Percentiles rank a stretch among this genome's conserved stretches.
These are phyloP conservation scores for Trichonephila clavata DNA, from an alignment of 1,140 invertebrate genomes.

Conservation along the genomic window DNA sequence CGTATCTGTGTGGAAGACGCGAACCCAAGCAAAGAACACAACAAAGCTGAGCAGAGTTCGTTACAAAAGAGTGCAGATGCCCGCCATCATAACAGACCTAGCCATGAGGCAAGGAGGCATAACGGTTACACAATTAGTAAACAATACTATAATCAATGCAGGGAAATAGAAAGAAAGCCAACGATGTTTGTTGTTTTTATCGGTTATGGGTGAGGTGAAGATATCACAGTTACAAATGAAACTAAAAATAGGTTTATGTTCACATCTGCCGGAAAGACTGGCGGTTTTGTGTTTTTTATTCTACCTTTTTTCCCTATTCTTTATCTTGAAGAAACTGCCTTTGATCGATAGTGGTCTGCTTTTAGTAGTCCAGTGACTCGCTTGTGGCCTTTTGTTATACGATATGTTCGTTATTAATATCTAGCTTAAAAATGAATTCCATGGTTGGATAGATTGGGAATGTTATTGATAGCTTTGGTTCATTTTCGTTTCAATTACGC, in stretches of 20 bases:
- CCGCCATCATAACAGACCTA: not conserved
- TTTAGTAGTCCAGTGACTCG: not conserved
- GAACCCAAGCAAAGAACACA: not conserved
- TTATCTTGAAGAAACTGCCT: not conserved
- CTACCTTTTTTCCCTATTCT: not conserved
- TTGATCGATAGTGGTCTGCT: not conserved
- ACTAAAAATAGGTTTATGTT: conserved; percentile 45
- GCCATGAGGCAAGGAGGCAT: not conserved
- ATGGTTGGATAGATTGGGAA: not conserved
- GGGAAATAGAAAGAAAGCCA: not conserved
- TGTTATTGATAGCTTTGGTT: not conserved
- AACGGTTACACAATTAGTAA: conserved; percentile 58
- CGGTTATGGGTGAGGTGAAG: not conserved
- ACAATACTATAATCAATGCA: conserved; percentile 49
- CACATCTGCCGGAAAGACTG: not conserved
- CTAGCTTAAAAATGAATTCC: not conserved
- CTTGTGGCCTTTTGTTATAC: not conserved
- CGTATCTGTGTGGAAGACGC: conserved; percentile 14
- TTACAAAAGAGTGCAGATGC: conserved; percentile 13
- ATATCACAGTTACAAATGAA: not conserved
- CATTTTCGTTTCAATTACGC: not conserved
- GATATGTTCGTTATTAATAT: not conserved
- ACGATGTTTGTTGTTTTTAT: conserved; percentile 13
- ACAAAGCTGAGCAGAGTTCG: not conserved
- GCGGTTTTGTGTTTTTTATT: not conserved